phyloP scores from a whole-genome alignment of 2,888 invertebrate species.

The Eucera pruinosa region DNA sequence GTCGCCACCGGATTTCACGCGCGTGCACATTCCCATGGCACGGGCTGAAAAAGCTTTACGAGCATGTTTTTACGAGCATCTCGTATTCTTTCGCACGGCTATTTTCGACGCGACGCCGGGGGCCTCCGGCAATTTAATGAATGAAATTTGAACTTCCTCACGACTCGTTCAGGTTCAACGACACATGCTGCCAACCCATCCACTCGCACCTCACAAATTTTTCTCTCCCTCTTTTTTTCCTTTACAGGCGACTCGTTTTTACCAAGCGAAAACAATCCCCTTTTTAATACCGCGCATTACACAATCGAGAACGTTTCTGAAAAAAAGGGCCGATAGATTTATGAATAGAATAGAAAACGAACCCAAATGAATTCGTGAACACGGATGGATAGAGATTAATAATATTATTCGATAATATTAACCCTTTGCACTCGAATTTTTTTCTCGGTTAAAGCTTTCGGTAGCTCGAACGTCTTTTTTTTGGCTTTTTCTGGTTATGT shows the following conservation, averaged over 20 bases:
- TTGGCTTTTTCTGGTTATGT: too few relatives aligned
- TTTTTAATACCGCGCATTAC: too few relatives aligned
- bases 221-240: not conserved
- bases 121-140: slow-evolving; percentile 58
- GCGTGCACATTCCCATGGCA: slow-evolving; percentile 34
- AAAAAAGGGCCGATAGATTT: too few relatives aligned
- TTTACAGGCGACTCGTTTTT: not conserved
- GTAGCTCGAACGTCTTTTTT: too few relatives aligned
- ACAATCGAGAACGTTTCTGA: too few relatives aligned
- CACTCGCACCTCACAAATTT: not conserved
- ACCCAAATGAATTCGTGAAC: too few relatives aligned
- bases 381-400: too few relatives aligned
- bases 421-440: too few relatives aligned
- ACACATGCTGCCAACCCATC: slow-evolving; percentile 33
- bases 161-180: slow-evolving; percentile 52
- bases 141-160: slow-evolving; percentile 67
- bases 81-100: slow-evolving; percentile 63
- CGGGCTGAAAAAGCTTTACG: slow-evolving; percentile 55
- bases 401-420: too few relatives aligned
- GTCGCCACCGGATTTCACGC: slow-evolving; percentile 27
- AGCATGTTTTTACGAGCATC: slow-evolving; percentile 59
- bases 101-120: slow-evolving; percentile 59
- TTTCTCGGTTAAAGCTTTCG: too few relatives aligned
- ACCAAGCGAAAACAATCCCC: too few relatives aligned
- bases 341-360: too few relatives aligned